These are phyloP conservation scores for Tenodera sinensis DNA, from an alignment of 2,888 invertebrate genomes.

Conservation along the genomic window DNA sequence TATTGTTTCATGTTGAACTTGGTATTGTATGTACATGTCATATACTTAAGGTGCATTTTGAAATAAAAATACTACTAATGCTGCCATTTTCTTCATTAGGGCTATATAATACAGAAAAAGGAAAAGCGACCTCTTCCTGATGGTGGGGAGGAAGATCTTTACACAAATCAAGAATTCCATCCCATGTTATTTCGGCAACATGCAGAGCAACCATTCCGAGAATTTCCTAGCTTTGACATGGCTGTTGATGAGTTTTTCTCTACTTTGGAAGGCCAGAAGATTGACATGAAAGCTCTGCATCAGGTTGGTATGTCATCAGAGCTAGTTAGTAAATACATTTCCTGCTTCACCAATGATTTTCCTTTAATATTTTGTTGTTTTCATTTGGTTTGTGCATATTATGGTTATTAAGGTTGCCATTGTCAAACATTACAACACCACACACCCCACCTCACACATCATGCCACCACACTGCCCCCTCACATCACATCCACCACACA, in stretches of 20 bases:
- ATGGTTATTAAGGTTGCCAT: too few relatives aligned
- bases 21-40: too few relatives aligned
- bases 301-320: constrained; percentile 42
- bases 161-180: constrained; percentile 90
- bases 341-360: background rate
- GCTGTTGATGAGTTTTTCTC: constrained; percentile 97
- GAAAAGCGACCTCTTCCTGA: constrained; percentile 62
- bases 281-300: constrained; percentile 74
- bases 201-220: constrained; percentile 54
- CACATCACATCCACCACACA: too few relatives aligned
- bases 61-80: background rate
- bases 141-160: constrained; percentile 55
- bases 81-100: constrained; percentile 45
- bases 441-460: too few relatives aligned
- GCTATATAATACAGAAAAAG: constrained; percentile 82
- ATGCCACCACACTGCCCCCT: too few relatives aligned
- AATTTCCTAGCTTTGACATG: constrained; percentile 73
- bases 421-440: too few relatives aligned
- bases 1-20: too few relatives aligned
- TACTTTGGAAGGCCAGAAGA: constrained; percentile 87
- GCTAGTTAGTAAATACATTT: background rate
- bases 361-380: background rate
- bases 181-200: constrained; percentile 80
- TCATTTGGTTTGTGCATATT: background rate
- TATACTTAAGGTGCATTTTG: too few relatives aligned